Conservation (phyloP, 2,888 invertebrate species). For the Lasioglossum vierecki region DNA sequence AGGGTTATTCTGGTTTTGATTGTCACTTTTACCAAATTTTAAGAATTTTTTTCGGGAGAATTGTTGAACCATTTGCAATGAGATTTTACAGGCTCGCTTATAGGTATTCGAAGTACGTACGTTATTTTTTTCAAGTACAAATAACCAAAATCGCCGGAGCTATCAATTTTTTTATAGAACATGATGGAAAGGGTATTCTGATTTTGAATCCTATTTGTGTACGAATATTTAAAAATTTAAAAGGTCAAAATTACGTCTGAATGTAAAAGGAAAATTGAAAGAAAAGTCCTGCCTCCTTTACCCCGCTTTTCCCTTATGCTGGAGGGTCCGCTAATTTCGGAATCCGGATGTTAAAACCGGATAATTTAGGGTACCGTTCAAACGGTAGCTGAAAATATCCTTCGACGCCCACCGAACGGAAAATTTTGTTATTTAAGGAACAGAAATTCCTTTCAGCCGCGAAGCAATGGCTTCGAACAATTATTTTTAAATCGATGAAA, state of each 20-base stretch:
- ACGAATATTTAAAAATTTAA: neutral
- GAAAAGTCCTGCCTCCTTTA: neutral
- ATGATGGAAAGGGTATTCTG: neutral
- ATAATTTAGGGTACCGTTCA: constrained; percentile 68
- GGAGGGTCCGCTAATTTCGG: constrained; percentile 64
- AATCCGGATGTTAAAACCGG: constrained; percentile 45
- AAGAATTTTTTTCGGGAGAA: neutral
- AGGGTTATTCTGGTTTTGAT: neutral
- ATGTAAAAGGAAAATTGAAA: neutral
- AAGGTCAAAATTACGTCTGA: neutral
- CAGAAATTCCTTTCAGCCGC: constrained; percentile 25
- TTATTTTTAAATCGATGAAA: constrained; percentile 30
- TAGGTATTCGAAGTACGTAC: neutral
- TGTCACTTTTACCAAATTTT: neutral
- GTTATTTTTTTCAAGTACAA: neutral
- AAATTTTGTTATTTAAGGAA: constrained; percentile 55
- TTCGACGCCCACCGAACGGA: constrained; percentile 21
- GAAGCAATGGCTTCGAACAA: constrained; percentile 6
- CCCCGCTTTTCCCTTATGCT: neutral
- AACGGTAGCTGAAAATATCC: constrained; percentile 48
- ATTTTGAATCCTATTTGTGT: neutral
- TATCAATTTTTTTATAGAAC: neutral
- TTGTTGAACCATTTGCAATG: neutral
- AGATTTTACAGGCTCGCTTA: neutral
- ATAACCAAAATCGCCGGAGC: neutral